Evolutionary conservation across 2,888 invertebrate species (phyloP).

Genomic region (Podabrus alpinus): DNA sequence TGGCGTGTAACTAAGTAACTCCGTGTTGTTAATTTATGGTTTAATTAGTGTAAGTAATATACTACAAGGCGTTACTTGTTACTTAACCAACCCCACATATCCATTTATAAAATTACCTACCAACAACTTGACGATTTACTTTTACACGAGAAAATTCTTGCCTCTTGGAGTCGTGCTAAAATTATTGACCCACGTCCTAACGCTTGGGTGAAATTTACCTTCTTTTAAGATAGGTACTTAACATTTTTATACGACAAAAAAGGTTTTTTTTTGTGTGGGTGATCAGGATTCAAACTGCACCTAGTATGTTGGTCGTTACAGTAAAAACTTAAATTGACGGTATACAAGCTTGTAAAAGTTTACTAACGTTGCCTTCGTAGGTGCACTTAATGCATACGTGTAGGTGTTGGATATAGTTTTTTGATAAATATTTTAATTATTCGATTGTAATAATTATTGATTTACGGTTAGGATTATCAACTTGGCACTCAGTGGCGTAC

Average conservation of each 20-base stretch:
- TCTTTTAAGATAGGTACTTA: neutral
- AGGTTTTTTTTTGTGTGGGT: slow-evolving; percentile 1
- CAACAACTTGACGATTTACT: neutral
- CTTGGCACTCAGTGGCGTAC: neutral
- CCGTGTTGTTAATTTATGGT: neutral
- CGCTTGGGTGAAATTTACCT: neutral
- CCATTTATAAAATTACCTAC: neutral
- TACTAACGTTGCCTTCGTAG: neutral
- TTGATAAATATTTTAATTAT: neutral
- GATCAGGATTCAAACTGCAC: neutral
- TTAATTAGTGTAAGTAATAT: neutral
- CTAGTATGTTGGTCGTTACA: neutral
- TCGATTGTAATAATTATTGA: neutral
- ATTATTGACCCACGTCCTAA: neutral
- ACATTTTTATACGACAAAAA: neutral
- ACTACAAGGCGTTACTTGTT: neutral
- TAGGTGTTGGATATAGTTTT: neutral
- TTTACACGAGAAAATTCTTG: neutral
- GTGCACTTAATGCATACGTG: neutral
- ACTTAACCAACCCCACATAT: neutral
- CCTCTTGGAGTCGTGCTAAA: neutral
- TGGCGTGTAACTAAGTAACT: neutral
- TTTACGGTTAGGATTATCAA: neutral
- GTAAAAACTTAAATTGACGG: neutral
- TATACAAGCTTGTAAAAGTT: neutral